Evolutionary conservation across 1,140 invertebrate genomes (phyloP).

Genomic region (Theocolax elegans): DNA sequence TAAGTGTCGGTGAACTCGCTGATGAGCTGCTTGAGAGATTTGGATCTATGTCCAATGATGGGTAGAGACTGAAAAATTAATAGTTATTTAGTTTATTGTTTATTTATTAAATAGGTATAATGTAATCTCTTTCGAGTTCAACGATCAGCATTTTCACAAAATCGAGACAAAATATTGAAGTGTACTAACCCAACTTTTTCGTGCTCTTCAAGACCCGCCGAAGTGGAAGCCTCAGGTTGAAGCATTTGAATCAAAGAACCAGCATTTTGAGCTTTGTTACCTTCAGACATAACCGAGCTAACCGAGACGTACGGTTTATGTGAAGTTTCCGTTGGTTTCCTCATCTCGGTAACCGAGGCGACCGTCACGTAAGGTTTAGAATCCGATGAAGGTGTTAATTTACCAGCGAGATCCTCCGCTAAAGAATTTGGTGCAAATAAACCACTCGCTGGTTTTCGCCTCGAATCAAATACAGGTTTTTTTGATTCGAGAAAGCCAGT

Average conservation of each 20-base stretch:
- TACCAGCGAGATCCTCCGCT: slow-evolving; percentile 17
- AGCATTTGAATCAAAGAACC: slow-evolving; percentile 51
- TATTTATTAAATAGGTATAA: too few species aligned
- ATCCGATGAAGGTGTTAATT: slow-evolving; percentile 5
- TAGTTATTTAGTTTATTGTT: too few species aligned
- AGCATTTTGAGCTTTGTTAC: neutral
- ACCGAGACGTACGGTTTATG: slow-evolving; percentile 50
- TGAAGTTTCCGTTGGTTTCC: neutral
- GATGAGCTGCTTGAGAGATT: slow-evolving; percentile 1
- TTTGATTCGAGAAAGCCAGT: slow-evolving; percentile 45
- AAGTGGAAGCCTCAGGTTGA: slow-evolving; percentile 40
- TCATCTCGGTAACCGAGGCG: slow-evolving; percentile 50
- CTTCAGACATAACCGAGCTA: slow-evolving; percentile 27
- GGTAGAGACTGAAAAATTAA: slow-evolving; percentile 23
- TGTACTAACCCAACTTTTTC: slow-evolving; percentile 30
- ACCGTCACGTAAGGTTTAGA: slow-evolving; percentile 54
- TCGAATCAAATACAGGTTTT: slow-evolving; percentile 39
- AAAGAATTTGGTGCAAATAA: slow-evolving; percentile 25
- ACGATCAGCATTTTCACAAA: too few species aligned
- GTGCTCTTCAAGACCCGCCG: slow-evolving; percentile 33
- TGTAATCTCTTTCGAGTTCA: too few species aligned
- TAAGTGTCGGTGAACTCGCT: slow-evolving; percentile 3
- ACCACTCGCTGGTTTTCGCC: neutral
- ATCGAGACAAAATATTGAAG: neutral
- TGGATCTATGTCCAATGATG: slow-evolving; percentile 24